Evolutionary conservation across 2,113 vertebrate species (phyloP).

Genomic region (Rhagologus leucostigma): DNA sequence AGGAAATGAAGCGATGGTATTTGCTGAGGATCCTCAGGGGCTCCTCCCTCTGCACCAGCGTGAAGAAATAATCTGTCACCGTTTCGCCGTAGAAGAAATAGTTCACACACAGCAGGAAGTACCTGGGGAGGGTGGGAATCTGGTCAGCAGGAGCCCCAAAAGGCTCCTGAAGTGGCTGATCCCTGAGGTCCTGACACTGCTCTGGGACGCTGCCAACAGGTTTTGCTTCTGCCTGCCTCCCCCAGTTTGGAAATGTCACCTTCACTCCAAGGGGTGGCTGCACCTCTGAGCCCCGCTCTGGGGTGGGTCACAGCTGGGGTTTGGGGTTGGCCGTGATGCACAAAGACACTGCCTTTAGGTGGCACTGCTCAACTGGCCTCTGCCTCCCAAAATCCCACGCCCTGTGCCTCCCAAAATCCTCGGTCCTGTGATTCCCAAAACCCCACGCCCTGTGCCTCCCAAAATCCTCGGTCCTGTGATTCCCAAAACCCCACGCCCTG

Average conservation of each 20-base stretch:
- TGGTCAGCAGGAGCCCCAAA: neutral
- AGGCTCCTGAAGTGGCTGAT: neutral
- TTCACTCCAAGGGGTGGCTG: neutral
- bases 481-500: neutral
- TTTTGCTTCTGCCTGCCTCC: neutral
- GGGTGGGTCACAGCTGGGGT: fast-evolving
- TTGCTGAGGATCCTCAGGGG: constrained; percentile 95
- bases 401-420: neutral
- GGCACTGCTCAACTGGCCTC: neutral
- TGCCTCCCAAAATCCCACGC: fast-evolving
- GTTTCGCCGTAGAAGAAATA: constrained; percentile 99
- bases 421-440: no score
- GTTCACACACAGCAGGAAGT: constrained; percentile 96
- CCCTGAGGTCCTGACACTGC: neutral
- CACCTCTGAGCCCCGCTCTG: neutral
- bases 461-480: no score
- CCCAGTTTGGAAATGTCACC: neutral
- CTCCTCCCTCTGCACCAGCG: constrained; percentile 95
- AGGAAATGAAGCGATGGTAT: constrained; percentile 98
- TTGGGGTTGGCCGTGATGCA: neutral
- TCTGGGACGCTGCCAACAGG: neutral
- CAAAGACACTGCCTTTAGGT: neutral
- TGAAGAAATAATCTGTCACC: constrained; percentile 96
- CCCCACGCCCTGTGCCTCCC: neutral
- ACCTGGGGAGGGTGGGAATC: constrained; percentile 74